Conservation (phyloP, 2,797 vertebrate species). For the Chaenodraco wilsoni region DNA sequence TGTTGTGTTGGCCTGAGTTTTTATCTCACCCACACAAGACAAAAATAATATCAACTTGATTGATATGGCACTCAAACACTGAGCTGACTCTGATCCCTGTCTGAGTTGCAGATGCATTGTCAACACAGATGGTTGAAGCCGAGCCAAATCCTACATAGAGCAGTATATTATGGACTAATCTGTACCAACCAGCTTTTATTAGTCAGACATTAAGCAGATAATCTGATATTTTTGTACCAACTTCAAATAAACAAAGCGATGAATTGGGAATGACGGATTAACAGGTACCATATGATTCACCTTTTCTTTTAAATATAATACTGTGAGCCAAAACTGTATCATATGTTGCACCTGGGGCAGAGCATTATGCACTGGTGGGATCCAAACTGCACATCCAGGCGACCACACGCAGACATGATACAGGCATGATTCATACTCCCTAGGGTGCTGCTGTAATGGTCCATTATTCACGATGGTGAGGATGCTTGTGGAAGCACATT, state of each 20-base stretch:
- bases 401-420: constrained; percentile 75
- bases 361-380: constrained; percentile 35
- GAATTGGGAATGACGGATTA: constrained; percentile 9
- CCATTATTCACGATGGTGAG: constrained; percentile 66
- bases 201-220: constrained; percentile 18
- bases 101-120: constrained; percentile 25
- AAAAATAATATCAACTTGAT: constrained; percentile 19
- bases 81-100: constrained; percentile 1
- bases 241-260: constrained; percentile 12
- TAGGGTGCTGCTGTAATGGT: constrained; percentile 60
- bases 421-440: constrained; percentile 67
- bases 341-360: constrained; percentile 54
- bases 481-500: constrained; percentile 37
- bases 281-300: constrained; percentile 22
- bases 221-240: constrained; percentile 30
- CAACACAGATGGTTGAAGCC: constrained; percentile 1
- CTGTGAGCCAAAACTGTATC: constrained; percentile 35
- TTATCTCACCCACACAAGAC: constrained; percentile 3
- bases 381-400: constrained; percentile 53
- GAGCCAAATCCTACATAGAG: constrained; percentile 20
- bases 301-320: constrained; percentile 8
- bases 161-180: constrained; percentile 16
- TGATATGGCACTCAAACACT: constrained; percentile 21
- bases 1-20: constrained; percentile 18
- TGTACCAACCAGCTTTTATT: background rate